These are phyloP conservation scores for Dissostichus mawsoni DNA, from an alignment of 2,113 vertebrate genomes.

Conservation along the genomic window DNA sequence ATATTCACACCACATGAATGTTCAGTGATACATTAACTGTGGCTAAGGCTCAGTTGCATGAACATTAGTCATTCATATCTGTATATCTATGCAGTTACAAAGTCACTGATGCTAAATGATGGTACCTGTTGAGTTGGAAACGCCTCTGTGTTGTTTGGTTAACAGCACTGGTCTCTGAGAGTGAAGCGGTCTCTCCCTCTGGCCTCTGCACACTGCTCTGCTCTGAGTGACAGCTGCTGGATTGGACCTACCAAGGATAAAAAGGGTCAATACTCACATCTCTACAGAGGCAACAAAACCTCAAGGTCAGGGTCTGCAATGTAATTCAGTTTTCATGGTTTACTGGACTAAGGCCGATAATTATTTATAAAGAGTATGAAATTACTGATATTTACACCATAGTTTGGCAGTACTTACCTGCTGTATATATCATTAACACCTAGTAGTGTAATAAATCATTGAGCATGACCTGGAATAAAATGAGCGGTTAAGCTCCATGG, in stretches of 20 bases:
- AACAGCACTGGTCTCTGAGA: conserved; percentile 12
- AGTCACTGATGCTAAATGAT: not conserved
- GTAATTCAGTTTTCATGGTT: not conserved
- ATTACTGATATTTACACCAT: not conserved
- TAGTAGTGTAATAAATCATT: not conserved
- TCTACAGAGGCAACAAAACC: not conserved
- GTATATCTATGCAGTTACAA: not conserved
- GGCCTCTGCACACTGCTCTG: not conserved
- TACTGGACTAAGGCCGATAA: not conserved
- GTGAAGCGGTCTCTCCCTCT: conserved; percentile 5
- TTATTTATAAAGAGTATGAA: not conserved
- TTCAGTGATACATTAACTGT: not conserved
- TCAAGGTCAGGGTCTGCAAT: not conserved
- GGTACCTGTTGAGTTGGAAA: conserved; percentile 57
- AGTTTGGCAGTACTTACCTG: not conserved
- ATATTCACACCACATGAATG: not conserved
- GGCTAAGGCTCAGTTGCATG: not conserved
- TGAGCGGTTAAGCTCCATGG: not conserved
- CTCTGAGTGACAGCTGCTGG: conserved; percentile 51
- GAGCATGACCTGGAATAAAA: not conserved
- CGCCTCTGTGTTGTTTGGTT: conserved; percentile 23
- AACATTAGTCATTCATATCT: not conserved
- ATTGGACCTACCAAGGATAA: conserved; percentile 43
- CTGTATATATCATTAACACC: not conserved
- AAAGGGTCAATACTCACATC: conserved; percentile 1